Conservation (phyloP, 2,113 vertebrate species). For the Zosterops lateralis region DNA sequence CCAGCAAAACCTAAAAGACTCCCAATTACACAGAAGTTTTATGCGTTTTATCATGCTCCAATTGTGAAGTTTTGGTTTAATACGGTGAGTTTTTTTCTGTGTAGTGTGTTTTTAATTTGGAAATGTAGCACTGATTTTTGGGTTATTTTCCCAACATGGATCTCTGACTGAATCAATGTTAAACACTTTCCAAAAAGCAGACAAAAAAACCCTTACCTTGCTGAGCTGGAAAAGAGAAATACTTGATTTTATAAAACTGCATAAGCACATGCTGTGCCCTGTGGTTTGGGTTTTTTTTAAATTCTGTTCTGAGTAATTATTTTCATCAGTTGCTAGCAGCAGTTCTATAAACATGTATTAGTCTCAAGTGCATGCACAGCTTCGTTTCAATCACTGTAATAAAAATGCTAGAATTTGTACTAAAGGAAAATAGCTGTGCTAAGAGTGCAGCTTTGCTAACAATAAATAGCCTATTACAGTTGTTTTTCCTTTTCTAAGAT, state of each 20-base stretch:
- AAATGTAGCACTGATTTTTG: background rate
- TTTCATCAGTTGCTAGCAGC: background rate
- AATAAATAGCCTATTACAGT: background rate
- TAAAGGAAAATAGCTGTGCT: background rate
- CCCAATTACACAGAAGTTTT: slow-evolving; percentile 93
- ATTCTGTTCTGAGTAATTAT: background rate
- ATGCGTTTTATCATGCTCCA: slow-evolving; percentile 96
- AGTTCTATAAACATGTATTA: background rate
- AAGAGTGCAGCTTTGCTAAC: background rate
- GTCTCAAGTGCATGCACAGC: background rate
- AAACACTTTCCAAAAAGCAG: background rate
- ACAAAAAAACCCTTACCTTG: background rate
- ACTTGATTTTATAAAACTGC: background rate
- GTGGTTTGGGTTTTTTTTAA: background rate
- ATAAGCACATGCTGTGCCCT: background rate
- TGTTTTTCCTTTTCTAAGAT: background rate
- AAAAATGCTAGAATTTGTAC: background rate
- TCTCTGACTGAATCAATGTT: background rate
- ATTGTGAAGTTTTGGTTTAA: slow-evolving; percentile 99
- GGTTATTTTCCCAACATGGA: background rate
- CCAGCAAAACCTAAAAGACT: slow-evolving; percentile 87
- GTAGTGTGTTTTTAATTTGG: background rate
- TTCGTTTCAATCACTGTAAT: background rate
- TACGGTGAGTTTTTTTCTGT: slow-evolving; percentile 79
- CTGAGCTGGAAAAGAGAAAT: background rate